These are phyloP conservation scores for Ochropleura leucogaster DNA, from an alignment of 2,888 invertebrate species.

Conservation along the genomic window DNA sequence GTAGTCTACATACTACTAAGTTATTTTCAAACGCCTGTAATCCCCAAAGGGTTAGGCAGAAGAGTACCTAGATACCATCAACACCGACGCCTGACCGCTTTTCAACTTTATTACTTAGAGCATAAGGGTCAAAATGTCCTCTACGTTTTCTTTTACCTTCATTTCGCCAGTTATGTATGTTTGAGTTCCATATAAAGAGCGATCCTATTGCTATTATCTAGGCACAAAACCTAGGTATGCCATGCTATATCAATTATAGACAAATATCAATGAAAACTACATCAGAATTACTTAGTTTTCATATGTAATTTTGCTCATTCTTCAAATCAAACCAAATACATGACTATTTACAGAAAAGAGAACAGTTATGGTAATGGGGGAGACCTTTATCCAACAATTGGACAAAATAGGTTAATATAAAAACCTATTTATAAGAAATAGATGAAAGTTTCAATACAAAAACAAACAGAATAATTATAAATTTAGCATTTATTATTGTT, in stretches of 20 bases:
- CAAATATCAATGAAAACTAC: neutral
- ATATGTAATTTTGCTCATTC: neutral
- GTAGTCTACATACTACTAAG: too few species aligned
- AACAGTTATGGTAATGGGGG: too few species aligned
- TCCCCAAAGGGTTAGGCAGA: neutral
- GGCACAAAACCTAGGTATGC: neutral
- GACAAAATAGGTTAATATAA: neutral
- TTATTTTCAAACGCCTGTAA: neutral
- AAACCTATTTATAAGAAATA: constrained; percentile 44
- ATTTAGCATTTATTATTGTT: constrained; percentile 64
- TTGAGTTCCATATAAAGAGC: neutral
- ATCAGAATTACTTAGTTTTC: neutral
- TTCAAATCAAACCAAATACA: constrained; percentile 3
- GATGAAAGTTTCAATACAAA: constrained; percentile 49
- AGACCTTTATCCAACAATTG: too few species aligned
- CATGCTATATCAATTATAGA: neutral
- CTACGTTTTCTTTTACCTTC: too few species aligned
- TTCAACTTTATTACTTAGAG: too few species aligned
- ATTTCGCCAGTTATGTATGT: neutral
- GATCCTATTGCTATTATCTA: neutral
- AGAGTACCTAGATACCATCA: neutral
- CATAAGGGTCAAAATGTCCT: too few species aligned
- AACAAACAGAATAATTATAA: constrained; percentile 56
- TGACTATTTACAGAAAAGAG: too few species aligned
- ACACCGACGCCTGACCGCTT: too few species aligned